These are phyloP conservation scores for Phymanthus crucifer DNA, from an alignment of 92 coral and sea anemone species.

Conservation along the genomic window DNA sequence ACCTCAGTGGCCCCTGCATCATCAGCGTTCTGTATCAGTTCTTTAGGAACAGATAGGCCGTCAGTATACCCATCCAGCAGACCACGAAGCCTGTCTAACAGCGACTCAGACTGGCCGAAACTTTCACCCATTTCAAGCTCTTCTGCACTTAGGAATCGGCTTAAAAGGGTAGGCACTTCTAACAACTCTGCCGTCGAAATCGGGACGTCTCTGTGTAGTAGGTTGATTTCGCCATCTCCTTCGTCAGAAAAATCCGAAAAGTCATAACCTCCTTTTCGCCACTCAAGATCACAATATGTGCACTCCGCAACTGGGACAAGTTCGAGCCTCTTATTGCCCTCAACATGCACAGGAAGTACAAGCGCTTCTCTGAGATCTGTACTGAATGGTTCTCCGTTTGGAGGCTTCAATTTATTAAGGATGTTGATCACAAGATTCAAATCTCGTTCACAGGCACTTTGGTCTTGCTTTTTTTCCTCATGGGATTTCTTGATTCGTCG, in stretches of 20 bases:
- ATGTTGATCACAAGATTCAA: conserved; percentile 45
- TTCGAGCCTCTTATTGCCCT: conserved; percentile 8
- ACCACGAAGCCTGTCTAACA: conserved; percentile 68
- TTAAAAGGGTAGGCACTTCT: conserved; percentile 70
- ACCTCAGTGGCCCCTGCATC: conserved; percentile 88
- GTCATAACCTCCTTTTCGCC: conserved; percentile 63
- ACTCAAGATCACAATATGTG: conserved; percentile 79
- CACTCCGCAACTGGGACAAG: conserved; percentile 64
- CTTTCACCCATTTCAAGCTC: conserved; percentile 76
- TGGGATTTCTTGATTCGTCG: conserved; percentile 37
- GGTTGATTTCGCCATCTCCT: conserved; percentile 35
- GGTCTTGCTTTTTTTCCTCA: neutral
- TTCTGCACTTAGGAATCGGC: conserved; percentile 75
- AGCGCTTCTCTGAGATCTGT: conserved; percentile 23
- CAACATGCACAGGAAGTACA: conserved; percentile 43
- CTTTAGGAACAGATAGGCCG: conserved; percentile 88
- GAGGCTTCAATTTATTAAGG: no score
- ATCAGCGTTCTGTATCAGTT: conserved; percentile 85
- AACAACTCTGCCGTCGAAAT: conserved; percentile 56
- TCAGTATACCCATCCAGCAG: conserved; percentile 85
- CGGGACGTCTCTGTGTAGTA: conserved; percentile 65
- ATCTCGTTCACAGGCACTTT: conserved; percentile 32
- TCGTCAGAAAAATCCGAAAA: conserved; percentile 61
- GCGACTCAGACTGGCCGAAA: conserved; percentile 78
- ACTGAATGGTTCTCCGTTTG: conserved; percentile 11